phyloP scores from a whole-genome alignment of 2,113 vertebrate species.

The Clinocottus analis region DNA sequence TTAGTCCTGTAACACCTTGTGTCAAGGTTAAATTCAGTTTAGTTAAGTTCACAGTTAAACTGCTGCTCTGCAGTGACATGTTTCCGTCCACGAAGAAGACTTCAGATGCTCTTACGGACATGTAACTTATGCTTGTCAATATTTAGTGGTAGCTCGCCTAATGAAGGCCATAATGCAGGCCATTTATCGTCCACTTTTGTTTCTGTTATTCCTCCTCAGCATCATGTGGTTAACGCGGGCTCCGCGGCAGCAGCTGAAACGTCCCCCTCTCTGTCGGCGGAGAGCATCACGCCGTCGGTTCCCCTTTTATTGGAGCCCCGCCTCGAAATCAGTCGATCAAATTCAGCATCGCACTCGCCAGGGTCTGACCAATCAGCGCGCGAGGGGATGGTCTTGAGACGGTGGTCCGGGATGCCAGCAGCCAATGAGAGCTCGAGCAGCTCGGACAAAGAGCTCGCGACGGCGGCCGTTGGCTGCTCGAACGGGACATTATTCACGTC shows the following conservation, averaged over 20 bases:
- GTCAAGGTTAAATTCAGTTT: neutral
- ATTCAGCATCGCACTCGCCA: conserved; percentile 76
- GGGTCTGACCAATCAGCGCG: conserved; percentile 74
- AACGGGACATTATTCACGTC: conserved; percentile 72
- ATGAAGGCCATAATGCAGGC: conserved; percentile 16
- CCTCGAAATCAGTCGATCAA: conserved; percentile 88
- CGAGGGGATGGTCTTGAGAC: conserved; percentile 65
- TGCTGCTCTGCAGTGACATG: neutral
- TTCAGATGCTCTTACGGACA: neutral
- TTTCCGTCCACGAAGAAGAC: neutral
- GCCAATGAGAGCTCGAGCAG: conserved; percentile 71
- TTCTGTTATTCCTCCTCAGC: neutral
- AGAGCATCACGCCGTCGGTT: neutral
- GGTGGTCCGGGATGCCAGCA: conserved; percentile 80
- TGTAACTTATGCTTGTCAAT: conserved; percentile 5
- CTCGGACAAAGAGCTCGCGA: conserved; percentile 70
- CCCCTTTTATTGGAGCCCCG: conserved; percentile 78
- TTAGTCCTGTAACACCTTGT: neutral
- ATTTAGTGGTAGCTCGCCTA: neutral
- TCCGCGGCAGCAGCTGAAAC: neutral
- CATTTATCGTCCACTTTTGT: conserved; percentile 5
- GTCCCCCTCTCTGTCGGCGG: neutral
- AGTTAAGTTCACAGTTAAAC: neutral
- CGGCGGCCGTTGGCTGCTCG: conserved; percentile 54
- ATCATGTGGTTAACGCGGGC: neutral